Base-by-base conservation (phyloP, 2,113 vertebrate genomes). In the Deroptyus accipitrinus region DNA sequence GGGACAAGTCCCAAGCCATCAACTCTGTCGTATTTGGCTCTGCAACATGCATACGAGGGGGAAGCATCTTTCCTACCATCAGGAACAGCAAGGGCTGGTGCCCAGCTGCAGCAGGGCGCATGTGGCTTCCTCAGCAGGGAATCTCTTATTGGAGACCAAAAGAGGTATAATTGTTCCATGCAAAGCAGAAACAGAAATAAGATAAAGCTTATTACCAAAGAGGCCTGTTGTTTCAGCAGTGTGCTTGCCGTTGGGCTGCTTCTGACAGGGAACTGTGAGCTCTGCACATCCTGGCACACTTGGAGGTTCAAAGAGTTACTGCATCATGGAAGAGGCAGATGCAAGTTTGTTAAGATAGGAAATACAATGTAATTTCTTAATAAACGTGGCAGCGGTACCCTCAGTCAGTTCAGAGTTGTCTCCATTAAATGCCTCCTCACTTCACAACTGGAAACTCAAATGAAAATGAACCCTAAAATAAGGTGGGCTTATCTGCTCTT, bases 241-340 rank as follows among this genome's bases (percentile, higher is more conserved):
- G 9, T 27, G 69, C 46, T 46, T 14, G 31, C 73, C 1, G 2
- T 70, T 54, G 44, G 75, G 72, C 96, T 96, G 96, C 92, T 96
- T 91, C 37, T 94, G 94, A 89, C 64, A 84, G 74, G 69, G 84
- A 96, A 86, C 76, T 97, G 81, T 4, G 95, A 97, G 93, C 73
- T 83, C 78, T 64, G 88, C 90, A 49, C 86, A 86, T 93, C 94
- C 83, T 96, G 95, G 95, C 93, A 94, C 82, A 61, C 70, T 22
- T 76, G 83, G 90, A 84, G 55, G 88, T 95, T 92, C 95, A 95
- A 95, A 95, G 97, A 97, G 85, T 96, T 95, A 96, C 88, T 94
- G 87, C 96, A 91, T 96, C 94, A 48, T 93, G 91, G 79, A 93
- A 97, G 93, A 96, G 96, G 93, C 96, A 98, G 95, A 95, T 97